Evolutionary conservation across 2,797 vertebrate species (phyloP).

Genomic region (Mormyrops boulengeri): DNA sequence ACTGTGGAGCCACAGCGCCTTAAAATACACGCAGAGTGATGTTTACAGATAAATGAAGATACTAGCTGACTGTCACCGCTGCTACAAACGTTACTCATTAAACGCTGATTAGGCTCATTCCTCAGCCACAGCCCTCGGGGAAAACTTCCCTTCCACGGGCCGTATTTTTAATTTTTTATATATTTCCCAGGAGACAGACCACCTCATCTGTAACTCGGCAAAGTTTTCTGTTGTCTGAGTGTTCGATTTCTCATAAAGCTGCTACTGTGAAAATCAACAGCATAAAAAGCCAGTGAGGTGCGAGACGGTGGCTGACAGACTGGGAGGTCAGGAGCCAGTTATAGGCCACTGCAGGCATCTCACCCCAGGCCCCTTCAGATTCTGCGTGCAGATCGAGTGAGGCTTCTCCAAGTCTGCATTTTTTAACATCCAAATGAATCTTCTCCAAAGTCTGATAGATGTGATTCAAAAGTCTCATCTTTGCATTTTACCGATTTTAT

Average conservation of each 20-base stretch:
- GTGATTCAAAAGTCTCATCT: background rate
- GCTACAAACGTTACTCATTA: background rate
- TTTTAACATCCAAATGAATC: background rate
- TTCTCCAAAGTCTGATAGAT: background rate
- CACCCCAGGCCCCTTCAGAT: background rate
- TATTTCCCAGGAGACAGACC: background rate
- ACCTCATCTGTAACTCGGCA: background rate
- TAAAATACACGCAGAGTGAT: background rate
- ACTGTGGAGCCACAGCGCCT: background rate
- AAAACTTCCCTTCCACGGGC: background rate
- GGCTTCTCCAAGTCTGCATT: background rate
- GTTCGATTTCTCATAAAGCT: background rate
- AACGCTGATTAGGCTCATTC: background rate
- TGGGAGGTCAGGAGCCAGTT: background rate
- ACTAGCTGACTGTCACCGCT: background rate
- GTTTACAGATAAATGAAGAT: slow-evolving; percentile 3
- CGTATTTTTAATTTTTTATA: background rate
- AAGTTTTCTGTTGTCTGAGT: background rate
- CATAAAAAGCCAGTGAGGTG: background rate
- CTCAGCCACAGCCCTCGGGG: background rate
- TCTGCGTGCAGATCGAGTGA: background rate
- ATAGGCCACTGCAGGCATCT: background rate
- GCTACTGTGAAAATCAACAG: background rate
- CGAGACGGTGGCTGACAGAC: background rate
- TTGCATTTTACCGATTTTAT: background rate